Evolutionary conservation across 2,888 invertebrate genomes (phyloP).

Genomic region (Acronicta psi): DNA sequence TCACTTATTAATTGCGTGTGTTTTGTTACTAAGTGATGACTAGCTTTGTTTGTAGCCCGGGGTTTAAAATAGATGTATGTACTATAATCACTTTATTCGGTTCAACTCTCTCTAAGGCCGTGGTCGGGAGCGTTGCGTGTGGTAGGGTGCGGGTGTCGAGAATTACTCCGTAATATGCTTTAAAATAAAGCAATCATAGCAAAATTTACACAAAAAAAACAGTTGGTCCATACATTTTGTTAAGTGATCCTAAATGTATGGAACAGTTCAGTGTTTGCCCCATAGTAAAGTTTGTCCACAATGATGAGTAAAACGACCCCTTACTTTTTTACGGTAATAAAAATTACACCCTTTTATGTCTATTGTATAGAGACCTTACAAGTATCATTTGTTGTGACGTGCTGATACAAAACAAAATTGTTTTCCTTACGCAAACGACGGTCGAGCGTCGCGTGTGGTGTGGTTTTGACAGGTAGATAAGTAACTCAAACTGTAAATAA

Average conservation of each 20-base stretch:
- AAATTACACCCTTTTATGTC: no score
- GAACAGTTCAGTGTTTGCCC: no score
- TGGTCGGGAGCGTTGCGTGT: constrained; percentile 31
- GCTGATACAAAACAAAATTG: constrained; percentile 30
- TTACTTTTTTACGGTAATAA: no score
- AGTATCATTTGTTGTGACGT: constrained; percentile 10
- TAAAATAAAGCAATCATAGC: constrained; percentile 18
- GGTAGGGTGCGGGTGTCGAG: constrained; percentile 15
- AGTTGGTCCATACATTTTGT: no score
- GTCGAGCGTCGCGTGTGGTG: constrained; percentile 42
- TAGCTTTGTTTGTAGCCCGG: constrained; percentile 15
- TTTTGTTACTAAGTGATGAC: constrained; percentile 31
- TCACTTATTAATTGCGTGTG: constrained; percentile 43
- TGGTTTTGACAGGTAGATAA: constrained; percentile 48
- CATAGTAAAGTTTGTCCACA: no score
- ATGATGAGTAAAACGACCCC: no score
- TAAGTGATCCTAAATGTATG: no score
- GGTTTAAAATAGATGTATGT: constrained; percentile 46
- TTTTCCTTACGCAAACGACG: constrained; percentile 34
- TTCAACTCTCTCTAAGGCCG: constrained; percentile 36
- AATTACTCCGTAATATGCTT: constrained; percentile 14
- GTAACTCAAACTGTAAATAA: constrained; percentile 41
- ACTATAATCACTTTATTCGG: constrained; percentile 43
- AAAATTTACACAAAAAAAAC: no score
- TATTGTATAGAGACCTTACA: not conserved